Percentiles rank a stretch among this genome's conserved stretches.
Evolutionary conservation across 2,888 invertebrate species (phyloP).

Genomic region (Amphimallon solstitiale): DNA sequence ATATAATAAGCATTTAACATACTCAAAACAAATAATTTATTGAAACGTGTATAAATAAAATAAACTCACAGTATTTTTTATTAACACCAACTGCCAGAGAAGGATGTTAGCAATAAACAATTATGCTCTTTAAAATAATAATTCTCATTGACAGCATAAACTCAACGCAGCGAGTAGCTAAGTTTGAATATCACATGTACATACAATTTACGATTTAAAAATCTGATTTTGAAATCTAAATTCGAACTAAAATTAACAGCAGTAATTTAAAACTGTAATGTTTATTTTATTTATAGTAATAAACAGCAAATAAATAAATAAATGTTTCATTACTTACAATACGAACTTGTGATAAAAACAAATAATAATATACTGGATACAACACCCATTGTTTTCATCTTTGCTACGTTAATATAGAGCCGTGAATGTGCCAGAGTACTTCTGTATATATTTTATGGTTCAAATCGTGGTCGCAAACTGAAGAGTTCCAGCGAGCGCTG

Average conservation of each 20-base stretch:
- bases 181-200: not conserved
- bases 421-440: constrained; percentile 12
- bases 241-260: constrained; percentile 14
- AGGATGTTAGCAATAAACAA: constrained; percentile 19
- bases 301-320: constrained; percentile 9
- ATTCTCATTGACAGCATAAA: not conserved
- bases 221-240: not conserved
- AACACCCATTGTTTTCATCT: constrained; percentile 51
- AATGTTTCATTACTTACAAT: constrained; percentile 43
- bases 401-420: constrained; percentile 23
- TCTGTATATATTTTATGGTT: constrained; percentile 31
- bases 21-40: not conserved
- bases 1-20: not conserved
- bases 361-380: constrained; percentile 46
- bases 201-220: not conserved
- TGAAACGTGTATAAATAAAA: not conserved
- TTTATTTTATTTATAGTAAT: not conserved
- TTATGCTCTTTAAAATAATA: not conserved
- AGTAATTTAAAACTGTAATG: not conserved
- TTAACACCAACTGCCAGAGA: not conserved
- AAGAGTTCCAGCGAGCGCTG: constrained; percentile 51
- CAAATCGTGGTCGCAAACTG: constrained; percentile 50
- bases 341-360: constrained; percentile 42
- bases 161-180: not conserved
- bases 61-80: not conserved